Percentiles rank a stretch among this genome's conserved stretches.
phyloP scores from a whole-genome alignment of 2,797 vertebrate species.

The Hephaestus fuliginosus region DNA sequence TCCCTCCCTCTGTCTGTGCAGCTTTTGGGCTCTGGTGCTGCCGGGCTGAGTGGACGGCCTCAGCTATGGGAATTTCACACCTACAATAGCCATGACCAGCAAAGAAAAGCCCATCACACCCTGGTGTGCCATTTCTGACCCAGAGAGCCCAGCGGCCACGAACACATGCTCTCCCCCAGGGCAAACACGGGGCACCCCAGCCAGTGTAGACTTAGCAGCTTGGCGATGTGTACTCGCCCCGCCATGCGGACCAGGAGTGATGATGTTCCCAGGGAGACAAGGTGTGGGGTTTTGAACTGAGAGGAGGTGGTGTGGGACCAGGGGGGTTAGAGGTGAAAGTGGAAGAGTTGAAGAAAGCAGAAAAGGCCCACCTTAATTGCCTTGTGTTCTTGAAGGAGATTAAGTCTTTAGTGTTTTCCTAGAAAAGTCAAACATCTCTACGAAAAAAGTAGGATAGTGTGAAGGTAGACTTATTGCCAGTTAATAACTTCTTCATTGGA shows the following conservation, averaged over 20 bases:
- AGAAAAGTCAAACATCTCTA: not conserved
- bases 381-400: not conserved
- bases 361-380: not conserved
- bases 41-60: constrained; percentile 48
- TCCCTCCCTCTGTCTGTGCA: constrained; percentile 52
- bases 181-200: constrained; percentile 78
- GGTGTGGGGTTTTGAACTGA: constrained; percentile 36
- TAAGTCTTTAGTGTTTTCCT: not conserved
- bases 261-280: constrained; percentile 81
- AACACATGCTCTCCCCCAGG: constrained; percentile 75
- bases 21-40: constrained; percentile 51
- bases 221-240: constrained; percentile 83
- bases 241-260: constrained; percentile 76
- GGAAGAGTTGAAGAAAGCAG: constrained; percentile 31
- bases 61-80: constrained; percentile 79
- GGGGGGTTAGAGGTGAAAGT: constrained; percentile 45
- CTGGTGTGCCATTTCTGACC: constrained; percentile 79
- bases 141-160: constrained; percentile 57
- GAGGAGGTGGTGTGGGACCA: constrained; percentile 9
- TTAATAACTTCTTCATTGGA: not conserved
- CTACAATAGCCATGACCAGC: constrained; percentile 59
- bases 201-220: constrained; percentile 80
- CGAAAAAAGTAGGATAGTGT: not conserved
- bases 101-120: constrained; percentile 74
- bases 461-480: not conserved